Percentiles rank a stretch among this genome's conserved stretches.
phyloP scores from a whole-genome alignment of 2,113 vertebrate genomes.

The Maccullochella peelii region DNA sequence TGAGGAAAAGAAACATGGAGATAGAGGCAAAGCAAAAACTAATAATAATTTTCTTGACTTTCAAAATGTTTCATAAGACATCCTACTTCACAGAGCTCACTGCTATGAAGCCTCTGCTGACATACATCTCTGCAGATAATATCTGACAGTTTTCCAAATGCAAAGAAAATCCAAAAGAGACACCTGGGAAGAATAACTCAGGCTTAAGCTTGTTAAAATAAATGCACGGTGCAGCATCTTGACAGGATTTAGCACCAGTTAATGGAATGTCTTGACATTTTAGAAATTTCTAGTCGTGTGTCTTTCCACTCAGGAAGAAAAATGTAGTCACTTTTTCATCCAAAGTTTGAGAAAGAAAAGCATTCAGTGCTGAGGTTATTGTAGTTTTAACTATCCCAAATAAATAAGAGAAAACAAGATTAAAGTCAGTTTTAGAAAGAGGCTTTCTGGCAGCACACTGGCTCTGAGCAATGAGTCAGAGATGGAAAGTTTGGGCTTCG shows the following conservation, averaged over 20 bases:
- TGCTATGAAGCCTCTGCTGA: conserved; percentile 33
- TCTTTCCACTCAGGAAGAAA: conserved; percentile 16
- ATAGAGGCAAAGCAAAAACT: neutral
- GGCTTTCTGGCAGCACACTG: conserved; percentile 19
- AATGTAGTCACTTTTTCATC: conserved; percentile 1
- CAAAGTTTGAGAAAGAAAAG: conserved; percentile 8
- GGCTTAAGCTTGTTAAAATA: conserved; percentile 59
- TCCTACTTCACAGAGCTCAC: neutral
- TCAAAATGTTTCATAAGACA: conserved; percentile 35
- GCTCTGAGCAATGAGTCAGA: conserved; percentile 21
- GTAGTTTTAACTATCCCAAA: conserved; percentile 8
- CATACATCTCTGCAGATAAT: conserved; percentile 36
- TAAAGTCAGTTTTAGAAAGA: conserved; percentile 1
- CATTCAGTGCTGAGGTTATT: conserved; percentile 4
- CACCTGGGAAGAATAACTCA: conserved; percentile 67
- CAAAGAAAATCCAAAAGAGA: conserved; percentile 47
- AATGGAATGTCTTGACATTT: conserved; percentile 54
- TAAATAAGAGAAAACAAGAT: conserved; percentile 37
- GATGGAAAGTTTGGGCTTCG: conserved; percentile 30
- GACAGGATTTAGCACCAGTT: conserved; percentile 57
- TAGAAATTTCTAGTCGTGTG: conserved; percentile 9
- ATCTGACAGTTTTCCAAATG: conserved; percentile 34
- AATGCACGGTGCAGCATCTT: conserved; percentile 61
- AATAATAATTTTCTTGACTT: neutral
- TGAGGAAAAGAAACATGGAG: too few species aligned